Base-by-base conservation (phyloP, 1,140 invertebrate species). In the Linepithema humile region DNA sequence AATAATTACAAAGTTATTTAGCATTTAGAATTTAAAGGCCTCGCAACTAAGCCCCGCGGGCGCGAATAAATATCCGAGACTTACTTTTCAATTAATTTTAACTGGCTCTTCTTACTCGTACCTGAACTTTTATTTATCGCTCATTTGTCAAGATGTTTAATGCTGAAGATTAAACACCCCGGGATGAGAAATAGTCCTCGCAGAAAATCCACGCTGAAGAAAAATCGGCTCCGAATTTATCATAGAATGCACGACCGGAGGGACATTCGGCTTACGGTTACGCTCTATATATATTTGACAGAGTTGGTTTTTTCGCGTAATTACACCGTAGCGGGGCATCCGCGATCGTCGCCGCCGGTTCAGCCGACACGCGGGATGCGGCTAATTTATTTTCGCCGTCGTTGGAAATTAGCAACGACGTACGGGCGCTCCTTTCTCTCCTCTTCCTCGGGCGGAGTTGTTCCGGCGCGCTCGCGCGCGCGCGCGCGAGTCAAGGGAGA, bases 401-500 rank as follows among this genome's bases (percentile, higher is more conserved):
- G 74, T 84, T 82, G 83, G 15, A 80, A 84, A 84, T 84, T 84
- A 84, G 83, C 83, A 50, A 70, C 59, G 64, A 84, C 62, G 60
- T 67, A 29, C 59, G 26, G 72, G 10, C 48, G 23, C 20, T 15
- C 65, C 32, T 43, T 32, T 43, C 77, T 70, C 43, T 35, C 57
- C 9, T 48, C 43, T 43, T 53, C 57, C 7, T 69, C 73, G 64
- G 64, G 35, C 74, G 74, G 48, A 32, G 45, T 32, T 65, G 57
- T 77, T 77, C 45, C 60, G 45, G 45, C 40, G 64, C 50, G 48
- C 12, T 48, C 74, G 60, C 70, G 80, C n/a, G n/a, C n/a, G 45
- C 40, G 64, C 50, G 48, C 12, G 48, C 59, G 75, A 69, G 50
- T 57, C 45, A 7, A 80, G 83, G 89, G 87, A 86, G 86, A 92